These are phyloP conservation scores for Ancistrus triradiatus DNA, from an alignment of 2,113 vertebrate species.

Conservation along the genomic window DNA sequence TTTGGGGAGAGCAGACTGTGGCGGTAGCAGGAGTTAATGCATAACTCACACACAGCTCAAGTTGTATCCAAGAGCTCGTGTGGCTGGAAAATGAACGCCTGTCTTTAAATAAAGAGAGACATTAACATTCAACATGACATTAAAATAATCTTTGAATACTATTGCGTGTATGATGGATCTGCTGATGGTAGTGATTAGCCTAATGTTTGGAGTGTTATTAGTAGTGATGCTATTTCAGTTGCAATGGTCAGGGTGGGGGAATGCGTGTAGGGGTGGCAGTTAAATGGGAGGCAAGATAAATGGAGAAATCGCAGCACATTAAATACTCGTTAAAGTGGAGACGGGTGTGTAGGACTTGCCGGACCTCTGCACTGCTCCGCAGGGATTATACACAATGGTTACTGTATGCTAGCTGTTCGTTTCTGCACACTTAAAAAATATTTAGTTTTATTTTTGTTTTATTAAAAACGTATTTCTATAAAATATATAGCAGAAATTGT, in stretches of 20 bases:
- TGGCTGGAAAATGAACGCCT: slow-evolving; percentile 21
- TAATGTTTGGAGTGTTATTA: slow-evolving; percentile 47
- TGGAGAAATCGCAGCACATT: slow-evolving; percentile 47
- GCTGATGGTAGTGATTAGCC: slow-evolving; percentile 42
- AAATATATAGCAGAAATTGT: not conserved
- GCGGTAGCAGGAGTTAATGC: slow-evolving; percentile 20
- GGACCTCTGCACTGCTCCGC: slow-evolving; percentile 29
- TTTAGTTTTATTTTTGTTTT: no score
- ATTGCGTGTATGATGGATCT: slow-evolving; percentile 33
- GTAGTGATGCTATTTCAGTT: slow-evolving; percentile 39
- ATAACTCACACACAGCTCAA: not conserved
- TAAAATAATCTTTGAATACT: slow-evolving; percentile 28
- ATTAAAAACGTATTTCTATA: not conserved
- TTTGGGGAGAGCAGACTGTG: slow-evolving; percentile 40
- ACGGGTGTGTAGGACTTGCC: slow-evolving; percentile 23
- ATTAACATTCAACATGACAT: slow-evolving; percentile 32
- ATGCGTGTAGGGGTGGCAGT: slow-evolving; percentile 40
- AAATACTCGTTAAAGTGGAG: slow-evolving; percentile 43
- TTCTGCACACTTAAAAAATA: no score
- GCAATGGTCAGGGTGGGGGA: slow-evolving; percentile 25
- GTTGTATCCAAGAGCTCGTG: not conserved
- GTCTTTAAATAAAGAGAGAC: slow-evolving; percentile 8
- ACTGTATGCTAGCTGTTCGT: not conserved
- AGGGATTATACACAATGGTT: slow-evolving; percentile 29
- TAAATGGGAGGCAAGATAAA: slow-evolving; percentile 49